phyloP scores from a whole-genome alignment of 2,888 invertebrate species.

The Latheticus oryzae region DNA sequence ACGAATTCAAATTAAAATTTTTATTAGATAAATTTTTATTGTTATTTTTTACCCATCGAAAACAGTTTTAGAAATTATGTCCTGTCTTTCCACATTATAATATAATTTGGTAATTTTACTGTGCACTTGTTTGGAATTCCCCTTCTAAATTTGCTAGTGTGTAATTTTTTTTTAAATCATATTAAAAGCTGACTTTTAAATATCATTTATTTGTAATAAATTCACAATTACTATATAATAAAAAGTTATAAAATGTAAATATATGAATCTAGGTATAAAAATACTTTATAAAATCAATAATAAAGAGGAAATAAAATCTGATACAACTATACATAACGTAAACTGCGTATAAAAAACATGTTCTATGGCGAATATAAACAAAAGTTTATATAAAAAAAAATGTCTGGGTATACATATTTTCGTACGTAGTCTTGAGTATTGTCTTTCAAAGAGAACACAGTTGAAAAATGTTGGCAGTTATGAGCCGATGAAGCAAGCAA shows the following conservation, averaged over 20 bases:
- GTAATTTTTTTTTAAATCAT: no score
- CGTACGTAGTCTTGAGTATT: conserved; percentile 49
- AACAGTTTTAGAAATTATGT: no score
- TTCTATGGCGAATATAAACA: conserved; percentile 60
- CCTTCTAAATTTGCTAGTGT: no score
- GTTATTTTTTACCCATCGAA: no score
- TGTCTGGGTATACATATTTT: conserved; percentile 47
- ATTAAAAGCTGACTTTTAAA: conserved; percentile 33
- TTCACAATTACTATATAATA: conserved; percentile 63
- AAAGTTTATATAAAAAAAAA: conserved; percentile 48
- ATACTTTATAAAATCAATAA: conserved; percentile 64
- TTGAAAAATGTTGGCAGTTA: conserved; percentile 52
- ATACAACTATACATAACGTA: conserved; percentile 65
- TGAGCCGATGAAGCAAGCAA: conserved; percentile 52
- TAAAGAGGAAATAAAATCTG: conserved; percentile 64
- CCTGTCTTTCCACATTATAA: no score
- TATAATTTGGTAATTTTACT: no score
- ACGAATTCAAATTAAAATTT: no score
- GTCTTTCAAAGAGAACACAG: conserved; percentile 52
- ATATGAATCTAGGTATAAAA: conserved; percentile 63
- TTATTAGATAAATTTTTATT: no score
- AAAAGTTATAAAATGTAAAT: conserved; percentile 66
- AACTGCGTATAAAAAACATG: conserved; percentile 58
- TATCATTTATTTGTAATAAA: conserved; percentile 60
- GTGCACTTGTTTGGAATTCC: no score